Base-by-base conservation (phyloP, 2,113 vertebrate species). In the Pituophis catenifer region DNA sequence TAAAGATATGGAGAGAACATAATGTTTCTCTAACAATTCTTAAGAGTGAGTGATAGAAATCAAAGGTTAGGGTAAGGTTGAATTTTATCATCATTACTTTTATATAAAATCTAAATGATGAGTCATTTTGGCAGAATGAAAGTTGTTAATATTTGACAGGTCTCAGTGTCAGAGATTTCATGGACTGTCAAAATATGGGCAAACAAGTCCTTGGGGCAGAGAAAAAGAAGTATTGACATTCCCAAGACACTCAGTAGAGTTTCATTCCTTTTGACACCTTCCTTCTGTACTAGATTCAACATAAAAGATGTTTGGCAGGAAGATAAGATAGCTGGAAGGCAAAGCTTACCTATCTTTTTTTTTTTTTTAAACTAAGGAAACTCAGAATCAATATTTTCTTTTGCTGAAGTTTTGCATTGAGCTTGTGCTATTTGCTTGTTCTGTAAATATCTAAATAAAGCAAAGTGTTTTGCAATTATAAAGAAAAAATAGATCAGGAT, bases 191-290 rank as follows among this genome's bases (percentile, higher is more conserved):
- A 98, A 98, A 98, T 96, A 96, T 98, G 97, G 98, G 97, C 98
- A 98, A 98, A 98, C 97, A 98, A 97, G 97, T 98, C 98, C 98
- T 98, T 95, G 95, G 98, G 98, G 98, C 97, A 96, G 95, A 96
- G 95, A 97, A 97, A 97, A 95, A 98, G 97, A 97, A 98, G 98
- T 98, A 98, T 99, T 99, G 99, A 98, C 98, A 98, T 98, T 99
- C 98, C 98, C 96, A 95, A 97, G 97, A 97, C 95, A 97, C 95
- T 95, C 92, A 5, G 95, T 94, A 95, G 97, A 98, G 95, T 98
- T 98, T 98, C 96, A 97, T 96, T 97, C 98, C 97, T 98, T 98
- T 98, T 99, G 98, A 99, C 98, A 99, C 98, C 97, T 98, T 98
- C 98, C 97, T 97, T 98, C 97, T 98, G 93, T 97, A 98, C 96